Base-by-base conservation (phyloP, 2,113 vertebrate species). In the Salminus brasiliensis region DNA sequence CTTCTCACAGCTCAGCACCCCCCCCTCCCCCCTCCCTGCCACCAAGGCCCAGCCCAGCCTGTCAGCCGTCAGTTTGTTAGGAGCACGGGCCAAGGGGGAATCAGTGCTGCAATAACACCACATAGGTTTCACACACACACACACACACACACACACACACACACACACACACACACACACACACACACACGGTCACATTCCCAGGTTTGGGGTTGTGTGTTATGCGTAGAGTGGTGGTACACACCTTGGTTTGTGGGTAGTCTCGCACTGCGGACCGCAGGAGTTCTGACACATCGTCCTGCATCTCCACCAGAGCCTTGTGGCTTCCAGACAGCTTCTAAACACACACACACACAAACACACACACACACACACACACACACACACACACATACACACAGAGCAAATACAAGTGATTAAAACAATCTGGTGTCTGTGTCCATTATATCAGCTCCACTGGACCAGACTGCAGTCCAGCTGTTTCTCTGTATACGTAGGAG, bases 241-340 rank as follows among this genome's bases (percentile, higher is more conserved):
- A 88, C 90, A 99, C 97, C 96, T 95, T 95, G 76, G 95, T 93
- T 83, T 94, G 91, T 2, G 94, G 94, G 25, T 94, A 88, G 47
- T 99, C 96, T 84, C 87, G 88, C 27, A 94, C 88, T 2, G 94
- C 92, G 1, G 93, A 96, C 81, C 81, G 94, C 87, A 98, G 91
- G 45, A 99, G 95, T 45, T 97, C 96, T 0, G 83, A 84, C 82
- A 98, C 93, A 2, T 96, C 91, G 16, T 97, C 97, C 80, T 99
- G 98, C 97, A 99, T 98, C 91, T 99, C 97, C 79, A 99, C 96
- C 85, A 99, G 88, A 0, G 96, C 96, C 90, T 99, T 99, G 92
- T 99, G 97, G 86, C 97, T 95, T 80, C 95, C 95, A 0, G 98
- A 99, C 89, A 99, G 94, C 87, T 96, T 98, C 98, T 99, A 91